These are phyloP conservation scores for Elysia crispata DNA, from an alignment of 2,888 invertebrate species.

Conservation along the genomic window DNA sequence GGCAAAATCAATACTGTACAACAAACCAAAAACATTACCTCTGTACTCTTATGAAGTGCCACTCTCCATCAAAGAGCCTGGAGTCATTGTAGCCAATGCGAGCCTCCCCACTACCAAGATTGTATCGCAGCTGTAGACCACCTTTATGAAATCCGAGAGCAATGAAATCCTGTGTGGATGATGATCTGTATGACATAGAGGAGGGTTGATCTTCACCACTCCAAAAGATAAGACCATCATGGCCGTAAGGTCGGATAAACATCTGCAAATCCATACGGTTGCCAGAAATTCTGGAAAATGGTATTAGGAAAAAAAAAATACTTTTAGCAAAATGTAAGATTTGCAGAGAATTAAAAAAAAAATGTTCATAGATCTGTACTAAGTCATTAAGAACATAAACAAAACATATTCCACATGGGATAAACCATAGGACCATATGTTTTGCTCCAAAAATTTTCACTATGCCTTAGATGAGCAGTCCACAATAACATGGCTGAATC, in stretches of 20 bases:
- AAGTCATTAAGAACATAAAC: background rate
- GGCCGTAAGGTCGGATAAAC: slow-evolving; percentile 86
- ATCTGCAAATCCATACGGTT: slow-evolving; percentile 93
- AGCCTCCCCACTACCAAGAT: slow-evolving; percentile 91
- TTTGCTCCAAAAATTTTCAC: too few relatives aligned
- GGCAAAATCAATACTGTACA: too few relatives aligned
- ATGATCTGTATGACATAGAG: slow-evolving; percentile 74
- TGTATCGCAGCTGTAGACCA: slow-evolving; percentile 86
- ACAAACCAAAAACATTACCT: slow-evolving; percentile 80
- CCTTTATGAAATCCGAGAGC: slow-evolving; percentile 90
- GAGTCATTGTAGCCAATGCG: slow-evolving; percentile 90
- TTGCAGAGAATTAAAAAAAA: background rate
- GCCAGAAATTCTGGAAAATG: slow-evolving; percentile 84
- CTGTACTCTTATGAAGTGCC: slow-evolving; percentile 87
- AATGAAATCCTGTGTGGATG: slow-evolving; percentile 87
- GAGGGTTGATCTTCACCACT: slow-evolving; percentile 82
- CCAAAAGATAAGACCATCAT: slow-evolving; percentile 90
- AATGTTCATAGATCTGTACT: background rate
- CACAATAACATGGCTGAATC: too few relatives aligned
- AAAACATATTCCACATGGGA: too few relatives aligned
- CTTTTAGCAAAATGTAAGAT: too few relatives aligned
- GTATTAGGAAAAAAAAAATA: background rate
- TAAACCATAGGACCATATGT: too few relatives aligned
- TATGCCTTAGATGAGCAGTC: too few relatives aligned
- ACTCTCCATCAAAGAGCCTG: slow-evolving; percentile 91